phyloP scores from a whole-genome alignment of 2,113 vertebrate genomes.

The Hymenochirus boettgeri region DNA sequence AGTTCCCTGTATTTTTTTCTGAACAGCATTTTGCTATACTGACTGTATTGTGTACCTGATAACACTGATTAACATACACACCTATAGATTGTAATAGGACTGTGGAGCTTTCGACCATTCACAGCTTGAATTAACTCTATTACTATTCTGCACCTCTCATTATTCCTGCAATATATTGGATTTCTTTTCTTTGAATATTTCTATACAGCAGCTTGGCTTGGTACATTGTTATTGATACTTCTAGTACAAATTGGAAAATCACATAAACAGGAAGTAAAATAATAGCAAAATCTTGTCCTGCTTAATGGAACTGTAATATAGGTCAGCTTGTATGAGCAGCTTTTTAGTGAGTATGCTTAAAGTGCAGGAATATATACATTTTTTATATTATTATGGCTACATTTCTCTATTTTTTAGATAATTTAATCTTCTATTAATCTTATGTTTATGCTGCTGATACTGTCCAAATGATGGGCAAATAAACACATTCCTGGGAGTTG shows the following conservation, averaged over 20 bases:
- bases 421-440: not conserved
- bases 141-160: not conserved
- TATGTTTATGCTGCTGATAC: not conserved
- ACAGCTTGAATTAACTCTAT: not conserved
- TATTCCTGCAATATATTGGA: not conserved
- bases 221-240: conserved; percentile 28
- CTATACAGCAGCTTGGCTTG: conserved; percentile 9
- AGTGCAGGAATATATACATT: conserved; percentile 1
- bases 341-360: not conserved
- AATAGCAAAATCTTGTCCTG: conserved; percentile 24
- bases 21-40: no score
- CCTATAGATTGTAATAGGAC: no score
- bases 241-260: conserved; percentile 41
- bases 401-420: not conserved
- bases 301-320: conserved; percentile 31
- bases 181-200: conserved; percentile 26
- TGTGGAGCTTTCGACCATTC: not conserved
- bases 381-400: not conserved
- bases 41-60: no score
- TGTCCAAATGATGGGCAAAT: no score
- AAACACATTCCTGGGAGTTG: no score
- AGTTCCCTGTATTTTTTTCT: no score
- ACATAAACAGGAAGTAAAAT: conserved; percentile 41
- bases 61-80: no score
- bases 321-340: conserved; percentile 17